Conservation (phyloP, 1,140 invertebrate species). For the Meloidogyne hapla region DNA sequence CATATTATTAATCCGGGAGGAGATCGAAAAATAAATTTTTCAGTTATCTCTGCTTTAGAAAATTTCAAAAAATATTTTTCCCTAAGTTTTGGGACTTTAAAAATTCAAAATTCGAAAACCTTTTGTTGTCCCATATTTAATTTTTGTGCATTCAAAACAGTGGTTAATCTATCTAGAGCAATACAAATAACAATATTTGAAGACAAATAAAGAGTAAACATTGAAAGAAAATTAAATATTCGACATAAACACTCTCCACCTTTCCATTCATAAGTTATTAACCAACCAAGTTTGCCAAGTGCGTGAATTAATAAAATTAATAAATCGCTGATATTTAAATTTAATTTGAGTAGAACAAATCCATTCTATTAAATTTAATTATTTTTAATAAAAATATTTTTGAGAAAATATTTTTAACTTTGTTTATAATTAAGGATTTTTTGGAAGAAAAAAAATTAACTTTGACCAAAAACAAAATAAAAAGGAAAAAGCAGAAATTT, state of each 20-base stretch:
- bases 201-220: slow-evolving; percentile 59
- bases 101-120: slow-evolving; percentile 7
- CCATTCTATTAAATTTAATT: no score
- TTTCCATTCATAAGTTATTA: slow-evolving; percentile 58
- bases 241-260: slow-evolving; percentile 55
- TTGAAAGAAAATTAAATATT: slow-evolving; percentile 57
- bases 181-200: slow-evolving; percentile 63
- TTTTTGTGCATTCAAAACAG: slow-evolving; percentile 51
- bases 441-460: no score
- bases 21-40: no score
- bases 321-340: slow-evolving; percentile 60
- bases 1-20: no score
- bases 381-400: slow-evolving; percentile 21
- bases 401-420: no score
- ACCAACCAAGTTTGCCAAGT: slow-evolving; percentile 54
- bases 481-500: no score
- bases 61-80: not conserved
- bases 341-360: slow-evolving; percentile 59
- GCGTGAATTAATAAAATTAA: slow-evolving; percentile 53
- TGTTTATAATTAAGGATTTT: no score
- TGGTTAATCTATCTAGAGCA: slow-evolving; percentile 56
- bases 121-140: slow-evolving; percentile 30
- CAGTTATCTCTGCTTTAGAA: no score
- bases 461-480: no score
- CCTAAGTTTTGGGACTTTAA: not conserved